A percentile compares a stretch with the other conserved stretches of the same genome.
These are phyloP conservation scores for Corbicula japonica DNA, from an alignment of 2,888 invertebrate genomes.

Conservation along the genomic window DNA sequence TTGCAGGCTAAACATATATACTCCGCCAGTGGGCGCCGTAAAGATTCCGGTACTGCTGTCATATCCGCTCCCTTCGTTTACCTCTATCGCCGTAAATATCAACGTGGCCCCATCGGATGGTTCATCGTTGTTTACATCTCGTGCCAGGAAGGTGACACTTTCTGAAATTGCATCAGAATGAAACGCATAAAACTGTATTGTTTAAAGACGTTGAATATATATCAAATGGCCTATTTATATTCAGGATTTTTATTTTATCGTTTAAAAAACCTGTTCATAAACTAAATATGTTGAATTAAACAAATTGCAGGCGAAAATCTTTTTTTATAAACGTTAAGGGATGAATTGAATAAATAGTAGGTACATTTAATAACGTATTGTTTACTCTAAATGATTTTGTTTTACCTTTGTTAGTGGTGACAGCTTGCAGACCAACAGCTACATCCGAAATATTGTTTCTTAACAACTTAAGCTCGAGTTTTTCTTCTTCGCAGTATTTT, in stretches of 20 bases:
- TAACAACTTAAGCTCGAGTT: too few relatives aligned
- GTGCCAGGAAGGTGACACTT: neutral
- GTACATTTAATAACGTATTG: neutral
- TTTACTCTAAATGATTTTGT: too few relatives aligned
- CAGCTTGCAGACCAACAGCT: neutral
- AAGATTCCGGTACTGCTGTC: neutral
- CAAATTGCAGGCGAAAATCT: too few relatives aligned
- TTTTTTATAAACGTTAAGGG: neutral
- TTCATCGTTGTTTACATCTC: neutral
- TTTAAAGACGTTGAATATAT: too few relatives aligned
- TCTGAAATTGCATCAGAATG: too few relatives aligned
- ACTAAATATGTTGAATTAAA: too few relatives aligned
- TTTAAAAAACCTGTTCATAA: too few relatives aligned
- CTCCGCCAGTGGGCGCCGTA: neutral
- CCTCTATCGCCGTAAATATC: neutral
- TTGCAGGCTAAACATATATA: neutral
- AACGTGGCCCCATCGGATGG: neutral
- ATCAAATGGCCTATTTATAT: too few relatives aligned
- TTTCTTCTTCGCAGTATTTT: neutral
- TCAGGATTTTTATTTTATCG: too few relatives aligned
- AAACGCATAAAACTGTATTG: too few relatives aligned
- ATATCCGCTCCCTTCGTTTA: constrained; percentile 1
- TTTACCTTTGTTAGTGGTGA: neutral
- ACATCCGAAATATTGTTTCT: neutral
- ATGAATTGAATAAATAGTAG: neutral